A percentile compares a stretch with the other conserved stretches of the same genome.
phyloP scores from a whole-genome alignment of 2,888 invertebrate genomes.

The Resseliella maxima region DNA sequence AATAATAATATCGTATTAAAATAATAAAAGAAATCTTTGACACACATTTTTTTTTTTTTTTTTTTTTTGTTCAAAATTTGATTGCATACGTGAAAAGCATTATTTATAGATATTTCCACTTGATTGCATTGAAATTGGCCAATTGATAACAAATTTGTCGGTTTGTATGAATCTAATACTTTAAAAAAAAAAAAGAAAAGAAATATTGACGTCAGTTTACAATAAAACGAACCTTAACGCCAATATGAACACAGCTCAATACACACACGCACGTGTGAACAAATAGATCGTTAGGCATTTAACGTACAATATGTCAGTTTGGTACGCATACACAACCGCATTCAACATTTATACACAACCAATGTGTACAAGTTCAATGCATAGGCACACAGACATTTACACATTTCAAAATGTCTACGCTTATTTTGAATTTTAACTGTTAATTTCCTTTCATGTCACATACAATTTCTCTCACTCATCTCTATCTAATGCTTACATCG shows the following conservation, averaged over 20 bases:
- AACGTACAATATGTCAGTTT: neutral
- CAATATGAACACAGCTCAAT: slow-evolving; percentile 5
- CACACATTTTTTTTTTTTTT: too few species aligned
- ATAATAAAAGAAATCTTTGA: neutral
- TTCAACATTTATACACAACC: neutral
- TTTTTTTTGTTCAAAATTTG: too few species aligned
- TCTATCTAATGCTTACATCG: neutral
- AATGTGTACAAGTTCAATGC: neutral
- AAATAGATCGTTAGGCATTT: neutral
- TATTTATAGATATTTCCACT: slow-evolving; percentile 1
- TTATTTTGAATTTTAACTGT: slow-evolving; percentile 47
- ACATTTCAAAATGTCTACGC: neutral
- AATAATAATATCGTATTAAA: neutral
- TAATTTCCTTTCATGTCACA: neutral
- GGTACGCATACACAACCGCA: neutral
- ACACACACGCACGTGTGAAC: neutral
- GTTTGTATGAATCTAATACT: neutral
- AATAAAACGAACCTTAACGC: neutral
- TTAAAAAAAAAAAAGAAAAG: too few species aligned
- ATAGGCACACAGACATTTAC: neutral
- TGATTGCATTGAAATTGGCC: neutral
- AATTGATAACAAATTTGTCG: slow-evolving; percentile 26
- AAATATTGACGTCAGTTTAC: neutral
- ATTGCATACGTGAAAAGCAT: neutral
- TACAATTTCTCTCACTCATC: neutral